Evolutionary conservation across 2,113 vertebrate species (phyloP).

Genomic region (Isichthys henryi): DNA sequence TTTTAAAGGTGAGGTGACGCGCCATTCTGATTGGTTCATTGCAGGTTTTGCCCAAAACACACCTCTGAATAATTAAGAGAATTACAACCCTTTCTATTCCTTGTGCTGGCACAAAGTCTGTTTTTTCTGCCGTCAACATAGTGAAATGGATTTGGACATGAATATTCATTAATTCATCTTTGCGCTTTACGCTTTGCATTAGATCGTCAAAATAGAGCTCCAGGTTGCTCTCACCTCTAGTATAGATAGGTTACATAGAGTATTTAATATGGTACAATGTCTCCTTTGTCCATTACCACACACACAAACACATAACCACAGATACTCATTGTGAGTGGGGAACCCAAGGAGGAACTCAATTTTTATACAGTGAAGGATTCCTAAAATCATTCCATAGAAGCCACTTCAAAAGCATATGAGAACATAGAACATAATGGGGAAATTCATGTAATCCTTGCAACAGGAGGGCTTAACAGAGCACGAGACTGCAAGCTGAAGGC

Average conservation of each 20-base stretch:
- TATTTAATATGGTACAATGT: not conserved
- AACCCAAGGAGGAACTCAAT: not conserved
- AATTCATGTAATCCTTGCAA: not conserved
- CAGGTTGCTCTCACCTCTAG: not conserved
- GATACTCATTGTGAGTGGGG: not conserved
- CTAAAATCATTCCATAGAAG: not conserved
- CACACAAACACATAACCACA: not conserved
- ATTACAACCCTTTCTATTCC: too few species aligned
- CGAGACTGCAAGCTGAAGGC: not conserved
- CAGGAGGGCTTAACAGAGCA: not conserved
- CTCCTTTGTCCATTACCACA: not conserved
- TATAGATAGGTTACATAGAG: not conserved
- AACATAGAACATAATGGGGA: not conserved
- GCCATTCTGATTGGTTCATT: too few species aligned
- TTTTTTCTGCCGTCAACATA: too few species aligned
- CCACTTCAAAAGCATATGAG: not conserved
- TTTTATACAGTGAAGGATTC: not conserved
- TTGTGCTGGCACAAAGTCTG: too few species aligned
- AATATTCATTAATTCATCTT: too few species aligned
- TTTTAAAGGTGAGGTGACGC: too few species aligned
- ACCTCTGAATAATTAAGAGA: too few species aligned
- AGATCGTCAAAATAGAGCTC: too few species aligned
- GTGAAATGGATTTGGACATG: too few species aligned
- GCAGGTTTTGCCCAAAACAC: too few species aligned
- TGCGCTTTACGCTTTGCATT: too few species aligned